These are phyloP conservation scores for Drosophila repleta DNA, from an alignment of 1,140 invertebrate species.

Conservation along the genomic window DNA sequence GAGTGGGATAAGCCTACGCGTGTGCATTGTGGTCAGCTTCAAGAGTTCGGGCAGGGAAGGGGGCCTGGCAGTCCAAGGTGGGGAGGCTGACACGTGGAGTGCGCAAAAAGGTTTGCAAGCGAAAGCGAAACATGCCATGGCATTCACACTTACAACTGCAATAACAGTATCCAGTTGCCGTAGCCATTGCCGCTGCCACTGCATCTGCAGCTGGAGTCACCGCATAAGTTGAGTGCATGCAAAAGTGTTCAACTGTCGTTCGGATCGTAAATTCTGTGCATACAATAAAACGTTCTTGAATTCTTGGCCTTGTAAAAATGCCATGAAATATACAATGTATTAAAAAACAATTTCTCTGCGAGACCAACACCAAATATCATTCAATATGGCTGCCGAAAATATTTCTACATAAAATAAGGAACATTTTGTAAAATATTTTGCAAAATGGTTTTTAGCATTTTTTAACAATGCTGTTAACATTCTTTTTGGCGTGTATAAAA, in stretches of 20 bases:
- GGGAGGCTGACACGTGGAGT: conserved; percentile 30
- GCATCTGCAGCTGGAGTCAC: conserved; percentile 15
- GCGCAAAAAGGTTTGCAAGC: conserved; percentile 45
- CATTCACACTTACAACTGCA: conserved; percentile 22
- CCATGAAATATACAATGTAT: conserved; percentile 3
- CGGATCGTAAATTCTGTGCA: conserved; percentile 28
- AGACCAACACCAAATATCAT: too few relatives aligned
- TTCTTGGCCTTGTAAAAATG: conserved; percentile 1
- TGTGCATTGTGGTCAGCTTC: conserved; percentile 64
- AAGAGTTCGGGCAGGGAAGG: too few relatives aligned
- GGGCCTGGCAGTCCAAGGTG: neutral
- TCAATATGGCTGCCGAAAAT: neutral
- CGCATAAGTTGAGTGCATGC: conserved; percentile 33
- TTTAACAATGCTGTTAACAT: too few relatives aligned
- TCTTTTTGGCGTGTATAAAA: too few relatives aligned
- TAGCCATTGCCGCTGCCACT: conserved; percentile 7
- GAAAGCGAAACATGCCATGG: conserved; percentile 40
- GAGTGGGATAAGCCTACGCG: conserved; percentile 56
- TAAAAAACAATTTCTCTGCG: neutral
- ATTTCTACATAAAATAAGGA: neutral
- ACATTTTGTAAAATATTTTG: too few relatives aligned
- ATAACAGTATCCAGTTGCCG: conserved; percentile 16
- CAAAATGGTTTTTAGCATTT: neutral
- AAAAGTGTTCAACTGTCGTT: conserved; percentile 39
- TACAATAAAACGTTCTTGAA: conserved; percentile 5